Conservation (phyloP, 2,797 vertebrate genomes). For the Micrastur ruficollis region DNA sequence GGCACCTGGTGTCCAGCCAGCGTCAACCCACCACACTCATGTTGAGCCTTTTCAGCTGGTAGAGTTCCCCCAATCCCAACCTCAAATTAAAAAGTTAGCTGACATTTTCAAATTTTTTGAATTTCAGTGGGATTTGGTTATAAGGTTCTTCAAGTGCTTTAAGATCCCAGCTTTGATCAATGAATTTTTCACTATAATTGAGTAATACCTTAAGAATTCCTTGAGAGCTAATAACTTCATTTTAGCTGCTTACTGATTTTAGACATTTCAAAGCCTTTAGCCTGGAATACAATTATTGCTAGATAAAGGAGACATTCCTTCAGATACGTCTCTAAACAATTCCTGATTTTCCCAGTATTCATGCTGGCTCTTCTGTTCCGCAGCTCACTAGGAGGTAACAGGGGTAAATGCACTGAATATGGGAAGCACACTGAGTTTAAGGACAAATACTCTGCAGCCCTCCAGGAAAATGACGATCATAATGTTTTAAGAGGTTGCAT, state of each 20-base stretch:
- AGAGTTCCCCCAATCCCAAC: not conserved
- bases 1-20: not conserved
- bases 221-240: not conserved
- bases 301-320: not conserved
- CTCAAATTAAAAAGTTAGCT: not conserved
- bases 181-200: not conserved
- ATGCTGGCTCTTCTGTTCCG: not conserved
- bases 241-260: not conserved
- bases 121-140: not conserved
- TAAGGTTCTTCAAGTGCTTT: not conserved
- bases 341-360: not conserved
- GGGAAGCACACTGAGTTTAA: not conserved
- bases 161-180: not conserved
- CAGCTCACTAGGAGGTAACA: not conserved
- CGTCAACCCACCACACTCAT: not conserved
- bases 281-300: not conserved
- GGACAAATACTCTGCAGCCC: not conserved
- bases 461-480: not conserved
- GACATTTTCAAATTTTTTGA: not conserved
- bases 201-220: not conserved
- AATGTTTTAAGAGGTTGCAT: not conserved
- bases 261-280: not conserved
- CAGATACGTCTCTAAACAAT: not conserved
- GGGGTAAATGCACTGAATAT: not conserved
- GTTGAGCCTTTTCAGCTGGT: not conserved